These are phyloP conservation scores for Knipowitschia caucasica DNA, from an alignment of 2,797 vertebrate genomes.

Conservation along the genomic window DNA sequence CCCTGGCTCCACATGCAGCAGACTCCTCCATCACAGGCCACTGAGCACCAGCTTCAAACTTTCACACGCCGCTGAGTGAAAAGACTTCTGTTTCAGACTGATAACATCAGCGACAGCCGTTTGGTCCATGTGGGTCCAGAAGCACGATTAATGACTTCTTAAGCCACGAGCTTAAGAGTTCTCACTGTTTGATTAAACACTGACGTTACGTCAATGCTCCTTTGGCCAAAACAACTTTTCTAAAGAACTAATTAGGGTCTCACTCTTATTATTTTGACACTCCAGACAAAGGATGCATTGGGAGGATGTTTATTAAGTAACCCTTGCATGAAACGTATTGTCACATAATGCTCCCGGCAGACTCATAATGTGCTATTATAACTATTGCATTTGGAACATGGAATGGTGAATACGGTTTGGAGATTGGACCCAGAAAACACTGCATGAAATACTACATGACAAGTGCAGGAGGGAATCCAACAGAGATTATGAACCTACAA, in stretches of 20 bases:
- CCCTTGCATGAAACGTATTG: no score
- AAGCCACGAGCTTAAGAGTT: slow-evolving; percentile 14
- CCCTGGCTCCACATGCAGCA: slow-evolving; percentile 52
- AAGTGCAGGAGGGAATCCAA: no score
- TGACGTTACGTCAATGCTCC: slow-evolving; percentile 15
- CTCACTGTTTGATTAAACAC: slow-evolving; percentile 22
- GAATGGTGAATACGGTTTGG: no score
- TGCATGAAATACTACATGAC: no score
- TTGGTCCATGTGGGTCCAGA: slow-evolving; percentile 13
- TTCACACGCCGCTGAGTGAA: slow-evolving; percentile 27
- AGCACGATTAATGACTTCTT: slow-evolving; percentile 22
- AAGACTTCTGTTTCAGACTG: slow-evolving; percentile 24
- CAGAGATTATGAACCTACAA: no score
- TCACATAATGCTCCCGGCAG: no score
- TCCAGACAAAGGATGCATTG: no score
- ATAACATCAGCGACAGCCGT: slow-evolving; percentile 25
- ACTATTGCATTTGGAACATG: no score
- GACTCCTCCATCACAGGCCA: slow-evolving; percentile 19
- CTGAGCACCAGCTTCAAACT: slow-evolving; percentile 27
- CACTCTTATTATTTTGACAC: no score
- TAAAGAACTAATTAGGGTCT: background rate
- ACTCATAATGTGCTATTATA: no score
- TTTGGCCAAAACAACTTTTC: background rate
- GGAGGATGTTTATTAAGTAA: no score
- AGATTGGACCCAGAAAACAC: no score